These are phyloP conservation scores for Listronotus bonariensis DNA, from an alignment of 1,140 invertebrate genomes.

Conservation along the genomic window DNA sequence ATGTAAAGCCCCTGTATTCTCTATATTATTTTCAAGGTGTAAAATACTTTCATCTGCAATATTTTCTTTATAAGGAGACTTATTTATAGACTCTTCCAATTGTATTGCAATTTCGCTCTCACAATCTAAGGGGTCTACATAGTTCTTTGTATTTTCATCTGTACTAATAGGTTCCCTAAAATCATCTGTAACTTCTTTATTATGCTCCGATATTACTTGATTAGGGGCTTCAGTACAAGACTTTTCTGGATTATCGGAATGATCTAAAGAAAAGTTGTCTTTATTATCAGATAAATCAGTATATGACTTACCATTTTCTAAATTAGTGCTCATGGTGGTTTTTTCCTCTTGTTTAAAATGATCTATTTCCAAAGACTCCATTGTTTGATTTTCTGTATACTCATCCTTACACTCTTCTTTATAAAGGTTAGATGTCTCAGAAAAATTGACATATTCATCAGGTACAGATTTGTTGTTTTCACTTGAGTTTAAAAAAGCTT, in stretches of 20 bases:
- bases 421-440: not conserved
- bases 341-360: not conserved
- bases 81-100: too few species aligned
- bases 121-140: too few species aligned
- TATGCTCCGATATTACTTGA: not conserved
- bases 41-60: too few species aligned
- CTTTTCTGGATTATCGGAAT: not conserved
- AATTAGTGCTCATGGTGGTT: not conserved
- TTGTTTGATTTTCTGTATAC: not conserved
- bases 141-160: too few species aligned
- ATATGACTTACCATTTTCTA: not conserved
- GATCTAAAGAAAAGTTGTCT: not conserved
- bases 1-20: too few species aligned
- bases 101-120: too few species aligned
- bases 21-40: too few species aligned
- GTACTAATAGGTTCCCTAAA: too few species aligned
- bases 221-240: not conserved
- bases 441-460: constrained; percentile 3
- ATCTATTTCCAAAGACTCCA: not conserved
- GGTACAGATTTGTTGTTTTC: constrained; percentile 22
- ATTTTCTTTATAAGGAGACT: too few species aligned
- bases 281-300: not conserved
- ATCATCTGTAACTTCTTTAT: too few species aligned
- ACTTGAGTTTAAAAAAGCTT: constrained; percentile 10
- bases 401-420: not conserved